phyloP scores from a whole-genome alignment of 2,888 invertebrate species.

The Pecten maximus region DNA sequence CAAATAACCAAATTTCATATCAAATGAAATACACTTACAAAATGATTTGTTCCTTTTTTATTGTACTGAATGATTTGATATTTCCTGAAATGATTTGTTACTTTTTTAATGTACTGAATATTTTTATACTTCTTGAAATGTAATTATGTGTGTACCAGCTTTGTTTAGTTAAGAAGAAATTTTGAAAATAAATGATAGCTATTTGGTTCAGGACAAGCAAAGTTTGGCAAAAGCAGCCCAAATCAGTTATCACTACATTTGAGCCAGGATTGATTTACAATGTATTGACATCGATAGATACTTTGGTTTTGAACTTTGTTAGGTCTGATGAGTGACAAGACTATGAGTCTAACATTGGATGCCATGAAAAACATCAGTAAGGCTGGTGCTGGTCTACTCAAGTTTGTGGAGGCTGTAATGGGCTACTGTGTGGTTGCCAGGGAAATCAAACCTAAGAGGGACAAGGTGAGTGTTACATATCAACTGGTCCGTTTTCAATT shows the following conservation, averaged over 20 bases:
- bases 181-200: too few species aligned
- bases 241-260: too few species aligned
- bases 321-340: constrained; percentile 80
- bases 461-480: constrained; percentile 83
- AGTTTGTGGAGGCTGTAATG: constrained; percentile 93
- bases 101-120: too few species aligned
- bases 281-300: too few species aligned
- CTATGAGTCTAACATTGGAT: constrained; percentile 85
- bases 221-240: not conserved
- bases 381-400: constrained; percentile 92
- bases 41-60: not conserved
- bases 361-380: constrained; percentile 92
- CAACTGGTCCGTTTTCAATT: too few species aligned
- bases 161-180: too few species aligned
- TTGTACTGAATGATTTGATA: too few species aligned
- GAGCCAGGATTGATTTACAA: too few species aligned
- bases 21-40: not conserved
- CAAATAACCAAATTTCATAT: not conserved
- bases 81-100: too few species aligned
- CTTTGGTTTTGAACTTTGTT: not conserved
- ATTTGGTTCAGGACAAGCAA: too few species aligned
- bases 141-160: too few species aligned
- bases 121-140: too few species aligned
- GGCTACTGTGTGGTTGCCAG: constrained; percentile 94
- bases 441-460: constrained; percentile 87